phyloP scores from a whole-genome alignment of 2,888 invertebrate species.

The Lysandra bellargus region DNA sequence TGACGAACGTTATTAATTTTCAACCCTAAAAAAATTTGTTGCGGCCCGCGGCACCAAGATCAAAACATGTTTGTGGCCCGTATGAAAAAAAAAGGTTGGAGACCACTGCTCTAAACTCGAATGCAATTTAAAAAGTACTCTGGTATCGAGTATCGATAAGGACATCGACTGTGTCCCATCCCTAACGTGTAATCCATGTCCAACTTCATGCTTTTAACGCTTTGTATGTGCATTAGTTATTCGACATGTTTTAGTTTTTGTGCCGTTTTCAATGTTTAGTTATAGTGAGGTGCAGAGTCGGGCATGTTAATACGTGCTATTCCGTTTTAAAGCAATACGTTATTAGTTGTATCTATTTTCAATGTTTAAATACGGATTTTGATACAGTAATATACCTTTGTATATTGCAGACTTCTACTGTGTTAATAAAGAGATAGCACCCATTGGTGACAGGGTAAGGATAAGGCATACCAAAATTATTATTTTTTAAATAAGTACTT shows the following conservation, averaged over 20 bases:
- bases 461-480: neutral
- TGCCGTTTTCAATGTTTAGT: conserved; percentile 15
- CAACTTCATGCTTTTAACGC: conserved; percentile 32
- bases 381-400: conserved; percentile 50
- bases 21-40: no score
- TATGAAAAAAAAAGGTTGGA: no score
- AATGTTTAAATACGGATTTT: conserved; percentile 47
- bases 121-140: neutral
- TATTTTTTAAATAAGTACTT: neutral
- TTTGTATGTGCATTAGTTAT: conserved; percentile 36
- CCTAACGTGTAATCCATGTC: conserved; percentile 32
- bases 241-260: conserved; percentile 20
- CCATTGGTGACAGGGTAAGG: neutral
- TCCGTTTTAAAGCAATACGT: conserved; percentile 54
- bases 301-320: conserved; percentile 47
- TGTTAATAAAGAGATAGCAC: neutral
- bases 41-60: no score
- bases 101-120: neutral
- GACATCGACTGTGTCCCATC: conserved; percentile 25
- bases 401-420: conserved; percentile 47
- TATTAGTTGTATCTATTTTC: conserved; percentile 47
- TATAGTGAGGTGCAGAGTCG: conserved; percentile 30
- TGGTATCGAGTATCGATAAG: neutral
- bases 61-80: no score
- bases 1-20: no score